phyloP scores from a whole-genome alignment of 92 coral and sea anemone genomes.

The Porites divaricata region DNA sequence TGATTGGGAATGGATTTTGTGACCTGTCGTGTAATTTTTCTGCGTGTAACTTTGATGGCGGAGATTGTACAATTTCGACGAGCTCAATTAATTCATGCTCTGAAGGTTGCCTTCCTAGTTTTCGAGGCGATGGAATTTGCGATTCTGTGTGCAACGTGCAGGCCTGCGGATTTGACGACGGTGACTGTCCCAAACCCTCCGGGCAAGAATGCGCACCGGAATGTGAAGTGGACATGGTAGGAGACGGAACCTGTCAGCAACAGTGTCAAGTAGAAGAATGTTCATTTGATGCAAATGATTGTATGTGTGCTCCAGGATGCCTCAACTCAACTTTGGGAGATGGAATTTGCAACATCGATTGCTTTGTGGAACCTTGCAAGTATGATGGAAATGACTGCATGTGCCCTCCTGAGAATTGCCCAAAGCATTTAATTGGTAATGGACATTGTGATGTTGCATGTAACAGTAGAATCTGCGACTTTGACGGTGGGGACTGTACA shows the following conservation, averaged over 20 bases:
- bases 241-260: slow-evolving; percentile 66
- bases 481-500: slow-evolving; percentile 73
- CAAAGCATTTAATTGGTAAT: slow-evolving; percentile 49
- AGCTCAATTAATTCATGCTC: slow-evolving; percentile 6
- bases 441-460: slow-evolving; percentile 64
- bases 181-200: slow-evolving; percentile 63
- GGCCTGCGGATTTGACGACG: slow-evolving; percentile 55
- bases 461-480: slow-evolving; percentile 54
- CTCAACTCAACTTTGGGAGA: slow-evolving; percentile 51
- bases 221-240: slow-evolving; percentile 59
- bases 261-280: slow-evolving; percentile 68
- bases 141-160: slow-evolving; percentile 72
- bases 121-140: slow-evolving; percentile 63
- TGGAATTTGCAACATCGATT: slow-evolving; percentile 58
- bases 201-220: slow-evolving; percentile 54
- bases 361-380: slow-evolving; percentile 57
- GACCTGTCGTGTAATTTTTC: slow-evolving; percentile 45
- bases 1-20: slow-evolving; percentile 59
- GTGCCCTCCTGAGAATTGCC: slow-evolving; percentile 57
- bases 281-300: slow-evolving; percentile 69
- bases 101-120: slow-evolving; percentile 56
- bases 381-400: slow-evolving; percentile 66
- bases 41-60: slow-evolving; percentile 51
- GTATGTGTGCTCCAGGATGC: slow-evolving; percentile 73
- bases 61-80: slow-evolving; percentile 28